Evolutionary conservation across 2,113 vertebrate genomes (phyloP).

Genomic region (Hylia prasina): DNA sequence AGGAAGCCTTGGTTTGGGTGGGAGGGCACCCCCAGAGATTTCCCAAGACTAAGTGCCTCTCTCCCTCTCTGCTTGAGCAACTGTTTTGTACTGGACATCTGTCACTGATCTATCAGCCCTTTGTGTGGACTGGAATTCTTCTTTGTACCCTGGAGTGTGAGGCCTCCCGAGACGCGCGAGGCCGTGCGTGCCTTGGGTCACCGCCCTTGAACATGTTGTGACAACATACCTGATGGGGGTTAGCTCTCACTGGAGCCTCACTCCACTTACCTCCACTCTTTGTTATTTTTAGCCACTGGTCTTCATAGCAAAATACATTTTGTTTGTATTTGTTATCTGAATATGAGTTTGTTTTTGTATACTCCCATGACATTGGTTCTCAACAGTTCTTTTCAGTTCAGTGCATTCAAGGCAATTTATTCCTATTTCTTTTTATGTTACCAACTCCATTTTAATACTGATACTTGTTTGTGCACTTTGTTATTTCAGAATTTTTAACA

Average conservation of each 20-base stretch:
- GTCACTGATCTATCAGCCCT: background rate
- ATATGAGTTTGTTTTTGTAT: background rate
- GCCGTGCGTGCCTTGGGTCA: background rate
- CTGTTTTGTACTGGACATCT: background rate
- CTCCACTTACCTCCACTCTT: too few species aligned
- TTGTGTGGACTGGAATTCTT: background rate
- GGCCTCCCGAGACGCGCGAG: rapidly evolving
- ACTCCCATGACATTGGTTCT: background rate
- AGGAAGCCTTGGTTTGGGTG: background rate
- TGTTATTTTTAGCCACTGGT: background rate
- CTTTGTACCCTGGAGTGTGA: background rate
- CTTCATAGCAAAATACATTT: background rate
- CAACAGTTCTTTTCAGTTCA: background rate
- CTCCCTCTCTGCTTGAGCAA: background rate
- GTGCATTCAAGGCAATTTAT: background rate
- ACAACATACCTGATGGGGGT: too few species aligned
- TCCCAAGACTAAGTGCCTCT: too few species aligned
- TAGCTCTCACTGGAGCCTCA: rapidly evolving
- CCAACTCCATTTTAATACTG: background rate
- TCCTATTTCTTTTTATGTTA: background rate
- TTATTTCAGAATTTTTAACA: background rate
- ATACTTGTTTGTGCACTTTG: background rate
- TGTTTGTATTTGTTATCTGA: background rate
- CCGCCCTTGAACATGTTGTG: rapidly evolving
- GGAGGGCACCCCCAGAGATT: background rate